Evolutionary conservation across 1,140 invertebrate genomes (phyloP).

Genomic region (Cecropterus lyciades): DNA sequence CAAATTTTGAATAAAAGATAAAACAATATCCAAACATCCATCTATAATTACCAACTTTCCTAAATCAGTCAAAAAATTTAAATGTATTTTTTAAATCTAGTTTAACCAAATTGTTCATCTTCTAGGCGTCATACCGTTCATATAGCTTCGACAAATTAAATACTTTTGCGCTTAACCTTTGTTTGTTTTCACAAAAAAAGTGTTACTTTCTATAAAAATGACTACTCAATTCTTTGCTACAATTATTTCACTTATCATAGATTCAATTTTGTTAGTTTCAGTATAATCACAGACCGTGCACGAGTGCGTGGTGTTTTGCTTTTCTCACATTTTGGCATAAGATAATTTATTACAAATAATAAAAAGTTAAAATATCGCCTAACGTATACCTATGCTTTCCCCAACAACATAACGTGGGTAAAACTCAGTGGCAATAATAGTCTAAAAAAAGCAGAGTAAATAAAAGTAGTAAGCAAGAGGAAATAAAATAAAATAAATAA

Average conservation of each 20-base stretch:
- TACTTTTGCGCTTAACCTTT: too few species aligned
- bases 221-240: background rate
- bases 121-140: too few species aligned
- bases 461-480: slow-evolving; percentile 40
- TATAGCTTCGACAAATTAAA: too few species aligned
- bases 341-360: slow-evolving; percentile 5
- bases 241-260: slow-evolving; percentile 6
- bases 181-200: background rate
- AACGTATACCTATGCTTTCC: background rate
- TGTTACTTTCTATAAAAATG: background rate
- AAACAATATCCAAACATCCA: too few species aligned
- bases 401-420: slow-evolving; percentile 10
- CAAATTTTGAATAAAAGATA: too few species aligned
- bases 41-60: too few species aligned
- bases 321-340: slow-evolving; percentile 7
- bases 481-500: slow-evolving; percentile 56
- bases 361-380: background rate
- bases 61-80: too few species aligned
- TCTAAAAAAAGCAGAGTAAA: background rate
- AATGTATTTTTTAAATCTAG: too few species aligned
- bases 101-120: too few species aligned
- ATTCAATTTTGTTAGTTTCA: background rate
- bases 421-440: background rate
- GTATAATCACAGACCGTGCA: slow-evolving; percentile 12
- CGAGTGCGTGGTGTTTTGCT: background rate